Base-by-base conservation (phyloP, 2,888 invertebrate genomes). In the Drosophila cracens region DNA sequence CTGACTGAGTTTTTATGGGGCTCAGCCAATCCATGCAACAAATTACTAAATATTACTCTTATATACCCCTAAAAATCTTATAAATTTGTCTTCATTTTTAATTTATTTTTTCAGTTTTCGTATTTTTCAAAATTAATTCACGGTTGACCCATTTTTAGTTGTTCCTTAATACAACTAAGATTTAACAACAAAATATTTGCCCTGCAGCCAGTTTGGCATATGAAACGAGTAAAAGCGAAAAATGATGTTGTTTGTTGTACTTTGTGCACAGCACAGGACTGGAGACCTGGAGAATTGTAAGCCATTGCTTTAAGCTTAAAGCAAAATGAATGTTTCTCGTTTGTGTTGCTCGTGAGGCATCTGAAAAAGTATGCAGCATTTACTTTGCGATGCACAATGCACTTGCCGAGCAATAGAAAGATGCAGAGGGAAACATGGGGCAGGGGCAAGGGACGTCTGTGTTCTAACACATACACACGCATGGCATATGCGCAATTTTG, bases 281-380 rank as follows among this genome's bases (percentile, higher is more conserved):
- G 58, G 31, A 62, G 60, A 69, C 49, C 77, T 33, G 33, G 33
- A 33, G 33, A 73, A 74, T 69, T 52, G 58, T 40, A 62, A 64
- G 63, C 79, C 64, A 79, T 79, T 75, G 76, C 65, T 48, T 46
- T 31, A 53, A 60, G 46, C 58, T 65, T 65, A 68, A 78, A 79
- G 75, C 68, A 69, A 59, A 79, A 76, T 69, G 66, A 79, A 79
- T 76, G 79, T 69, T 56, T 54, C 51, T 64, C 67, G 48, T 57
- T 57, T 62, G 53, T 76, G 52, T 58, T 34, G 64, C 49, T 36
- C 53, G 43, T 48, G 46, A 46, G 16, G 49, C 70, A 62, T 49
- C 79, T 56, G 18, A 60, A 54, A 65, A 70, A 74, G 87, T 74
- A 79, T 83, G 81, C 85, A 70, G 53, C 81, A 76, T 72, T 70